Evolutionary conservation across 2,888 invertebrate species (phyloP).

Genomic region (Zygaena filipendulae): DNA sequence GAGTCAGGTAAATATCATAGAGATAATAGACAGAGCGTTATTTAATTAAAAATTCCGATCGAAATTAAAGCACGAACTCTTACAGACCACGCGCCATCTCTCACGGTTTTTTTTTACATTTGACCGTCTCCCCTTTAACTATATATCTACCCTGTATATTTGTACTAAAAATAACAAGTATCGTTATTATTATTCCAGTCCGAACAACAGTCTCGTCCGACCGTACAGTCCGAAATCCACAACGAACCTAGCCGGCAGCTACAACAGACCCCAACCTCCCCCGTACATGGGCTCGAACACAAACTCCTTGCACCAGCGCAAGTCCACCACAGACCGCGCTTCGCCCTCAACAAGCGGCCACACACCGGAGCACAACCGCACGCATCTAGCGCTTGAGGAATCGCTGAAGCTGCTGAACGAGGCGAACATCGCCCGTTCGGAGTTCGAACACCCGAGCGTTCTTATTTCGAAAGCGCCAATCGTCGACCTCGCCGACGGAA

Average conservation of each 20-base stretch:
- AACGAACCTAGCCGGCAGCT: constrained; percentile 46
- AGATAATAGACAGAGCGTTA: too few species aligned
- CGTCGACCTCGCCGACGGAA: constrained; percentile 40
- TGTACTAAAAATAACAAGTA: too few species aligned
- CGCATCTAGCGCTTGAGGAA: constrained; percentile 49
- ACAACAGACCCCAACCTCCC: constrained; percentile 59
- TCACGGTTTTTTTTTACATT: too few species aligned
- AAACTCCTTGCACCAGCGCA: constrained; percentile 46
- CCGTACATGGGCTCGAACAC: constrained; percentile 49
- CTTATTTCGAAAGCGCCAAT: constrained; percentile 40
- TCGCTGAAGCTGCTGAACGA: constrained; percentile 55
- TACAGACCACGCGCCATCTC: too few species aligned
- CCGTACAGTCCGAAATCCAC: constrained; percentile 59
- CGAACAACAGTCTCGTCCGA: constrained; percentile 64
- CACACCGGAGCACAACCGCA: constrained; percentile 38
- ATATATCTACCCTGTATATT: too few species aligned
- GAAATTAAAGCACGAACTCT: too few species aligned
- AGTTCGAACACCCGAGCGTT: constrained; percentile 26
- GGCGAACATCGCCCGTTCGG: constrained; percentile 41
- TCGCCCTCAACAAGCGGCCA: constrained; percentile 33
- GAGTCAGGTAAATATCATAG: constrained; percentile 33
- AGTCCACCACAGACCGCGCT: constrained; percentile 28
- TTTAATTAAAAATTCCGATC: too few species aligned
- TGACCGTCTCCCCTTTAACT: too few species aligned
- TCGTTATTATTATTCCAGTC: constrained; percentile 58